Conservation (phyloP, 2,113 vertebrate species). For the Tricholaema leucomelas region DNA sequence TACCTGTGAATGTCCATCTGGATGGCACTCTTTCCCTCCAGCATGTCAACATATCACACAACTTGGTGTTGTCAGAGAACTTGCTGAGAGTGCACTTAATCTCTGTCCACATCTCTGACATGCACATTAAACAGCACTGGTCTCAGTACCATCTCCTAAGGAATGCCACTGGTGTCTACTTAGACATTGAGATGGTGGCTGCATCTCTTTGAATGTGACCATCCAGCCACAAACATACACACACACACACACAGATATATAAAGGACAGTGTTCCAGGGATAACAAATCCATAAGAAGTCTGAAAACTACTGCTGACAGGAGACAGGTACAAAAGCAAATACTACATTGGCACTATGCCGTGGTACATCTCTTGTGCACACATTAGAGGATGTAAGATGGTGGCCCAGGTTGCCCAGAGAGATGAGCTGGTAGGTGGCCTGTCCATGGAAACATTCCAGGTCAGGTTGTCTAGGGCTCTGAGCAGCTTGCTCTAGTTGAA, state of each 20-base stretch:
- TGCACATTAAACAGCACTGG: background rate
- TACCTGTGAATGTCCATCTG: background rate
- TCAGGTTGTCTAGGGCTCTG: too few species aligned
- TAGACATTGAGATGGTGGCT: background rate
- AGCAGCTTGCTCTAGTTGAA: too few species aligned
- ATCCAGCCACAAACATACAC: background rate
- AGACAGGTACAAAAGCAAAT: background rate
- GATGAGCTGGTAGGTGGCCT: too few species aligned
- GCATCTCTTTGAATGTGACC: background rate
- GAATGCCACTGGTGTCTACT: background rate
- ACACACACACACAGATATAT: accelerated
- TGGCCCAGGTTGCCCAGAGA: too few species aligned
- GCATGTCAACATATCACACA: background rate
- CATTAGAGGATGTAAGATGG: background rate
- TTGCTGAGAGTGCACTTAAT: background rate
- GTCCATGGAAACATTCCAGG: too few species aligned
- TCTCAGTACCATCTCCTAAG: background rate
- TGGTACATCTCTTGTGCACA: background rate
- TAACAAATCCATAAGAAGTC: background rate
- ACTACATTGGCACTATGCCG: background rate
- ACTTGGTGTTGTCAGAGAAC: background rate
- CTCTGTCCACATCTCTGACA: background rate
- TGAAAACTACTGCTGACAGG: background rate
- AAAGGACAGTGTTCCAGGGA: background rate
- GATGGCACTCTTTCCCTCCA: background rate